Evolutionary conservation across 2,113 vertebrate species (phyloP).

Genomic region (Lanius collurio): DNA sequence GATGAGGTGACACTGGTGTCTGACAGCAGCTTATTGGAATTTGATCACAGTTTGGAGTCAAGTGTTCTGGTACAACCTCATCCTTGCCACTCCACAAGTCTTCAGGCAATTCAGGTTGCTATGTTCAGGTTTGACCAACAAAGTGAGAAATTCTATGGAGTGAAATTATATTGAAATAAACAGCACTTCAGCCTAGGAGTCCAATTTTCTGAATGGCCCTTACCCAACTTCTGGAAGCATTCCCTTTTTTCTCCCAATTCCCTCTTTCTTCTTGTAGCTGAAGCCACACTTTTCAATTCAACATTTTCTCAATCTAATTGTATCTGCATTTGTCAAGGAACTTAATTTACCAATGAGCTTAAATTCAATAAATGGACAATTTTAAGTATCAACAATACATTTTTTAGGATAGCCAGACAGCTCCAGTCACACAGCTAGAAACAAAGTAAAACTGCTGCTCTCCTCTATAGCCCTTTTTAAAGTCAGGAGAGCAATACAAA

Average conservation of each 20-base stretch:
- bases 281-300: not conserved
- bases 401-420: not conserved
- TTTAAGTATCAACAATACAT: not conserved
- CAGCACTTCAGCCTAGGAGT: not conserved
- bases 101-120: not conserved
- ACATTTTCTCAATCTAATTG: not conserved
- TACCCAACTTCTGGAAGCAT: not conserved
- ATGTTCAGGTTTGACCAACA: not conserved
- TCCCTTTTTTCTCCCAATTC: not conserved
- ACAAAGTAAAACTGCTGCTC: not conserved
- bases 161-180: not conserved
- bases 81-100: not conserved
- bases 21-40: not conserved
- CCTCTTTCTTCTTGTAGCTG: not conserved
- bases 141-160: not conserved
- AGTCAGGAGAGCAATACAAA: not conserved
- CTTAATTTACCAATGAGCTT: not conserved
- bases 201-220: not conserved
- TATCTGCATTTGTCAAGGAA: not conserved
- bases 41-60: not conserved
- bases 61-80: not conserved
- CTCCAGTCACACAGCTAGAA: not conserved
- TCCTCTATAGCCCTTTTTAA: not conserved
- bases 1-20: not conserved
- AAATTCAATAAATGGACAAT: not conserved